Conservation (phyloP, 2,797 vertebrate species). For the Gymnopithys bicolor region DNA sequence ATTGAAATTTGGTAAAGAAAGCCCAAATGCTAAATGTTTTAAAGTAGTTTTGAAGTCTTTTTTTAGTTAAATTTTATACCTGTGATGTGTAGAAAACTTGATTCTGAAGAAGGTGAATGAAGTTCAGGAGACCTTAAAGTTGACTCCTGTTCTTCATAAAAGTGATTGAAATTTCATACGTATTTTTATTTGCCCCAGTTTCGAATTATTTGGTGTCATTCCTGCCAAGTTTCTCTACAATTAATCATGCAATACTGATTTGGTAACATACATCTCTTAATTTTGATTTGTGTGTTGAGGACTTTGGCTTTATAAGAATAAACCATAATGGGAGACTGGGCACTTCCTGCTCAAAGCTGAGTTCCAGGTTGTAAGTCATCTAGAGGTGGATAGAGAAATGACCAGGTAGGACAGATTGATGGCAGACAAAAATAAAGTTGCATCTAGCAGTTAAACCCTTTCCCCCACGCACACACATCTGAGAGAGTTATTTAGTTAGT, state of each 20-base stretch:
- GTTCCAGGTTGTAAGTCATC: not conserved
- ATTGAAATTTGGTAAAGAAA: not conserved
- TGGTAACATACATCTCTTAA: not conserved
- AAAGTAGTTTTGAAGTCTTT: not conserved
- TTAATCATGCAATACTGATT: not conserved
- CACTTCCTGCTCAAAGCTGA: not conserved
- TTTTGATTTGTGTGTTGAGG: not conserved
- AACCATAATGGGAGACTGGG: not conserved
- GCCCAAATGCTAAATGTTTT: not conserved
- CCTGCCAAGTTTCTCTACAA: not conserved
- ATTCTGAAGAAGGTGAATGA: not conserved
- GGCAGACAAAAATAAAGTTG: not conserved
- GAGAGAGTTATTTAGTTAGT: not conserved
- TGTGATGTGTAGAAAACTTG: not conserved
- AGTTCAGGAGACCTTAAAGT: not conserved
- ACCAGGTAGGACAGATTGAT: not conserved
- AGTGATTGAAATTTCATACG: not conserved
- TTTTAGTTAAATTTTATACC: not conserved
- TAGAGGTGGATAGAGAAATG: not conserved
- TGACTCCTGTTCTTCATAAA: not conserved
- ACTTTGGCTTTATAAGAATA: not conserved
- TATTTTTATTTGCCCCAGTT: not conserved
- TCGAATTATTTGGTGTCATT: not conserved
- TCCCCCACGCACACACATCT: rapidly evolving
- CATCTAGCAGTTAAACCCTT: not conserved